These are phyloP conservation scores for Rhingia campestris DNA, from an alignment of 2,888 invertebrate species.

Conservation along the genomic window DNA sequence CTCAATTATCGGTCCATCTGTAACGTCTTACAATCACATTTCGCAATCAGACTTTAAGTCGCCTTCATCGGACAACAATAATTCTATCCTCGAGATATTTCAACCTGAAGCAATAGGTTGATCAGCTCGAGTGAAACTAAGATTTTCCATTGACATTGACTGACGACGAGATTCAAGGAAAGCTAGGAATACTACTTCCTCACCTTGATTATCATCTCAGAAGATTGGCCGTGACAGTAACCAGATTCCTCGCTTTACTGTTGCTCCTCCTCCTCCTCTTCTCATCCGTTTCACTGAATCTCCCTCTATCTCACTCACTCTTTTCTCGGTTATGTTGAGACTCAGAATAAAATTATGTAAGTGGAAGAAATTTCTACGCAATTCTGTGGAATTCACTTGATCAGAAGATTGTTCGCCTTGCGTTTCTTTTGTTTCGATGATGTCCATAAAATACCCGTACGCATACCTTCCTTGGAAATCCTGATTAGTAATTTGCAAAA, in stretches of 20 bases:
- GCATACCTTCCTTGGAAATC: constrained; percentile 34
- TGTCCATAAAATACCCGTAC: constrained; percentile 22
- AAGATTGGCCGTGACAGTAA: constrained; percentile 57
- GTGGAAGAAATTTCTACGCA: constrained; percentile 28
- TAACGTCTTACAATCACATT: background rate
- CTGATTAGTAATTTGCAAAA: constrained; percentile 42
- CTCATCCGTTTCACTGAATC: no score
- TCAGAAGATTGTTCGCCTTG: constrained; percentile 20
- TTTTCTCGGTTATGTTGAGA: constrained; percentile 2
- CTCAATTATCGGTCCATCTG: no score
- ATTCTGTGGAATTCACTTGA: constrained; percentile 26
- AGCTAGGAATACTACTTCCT: constrained; percentile 46
- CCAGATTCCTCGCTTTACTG: constrained; percentile 47
- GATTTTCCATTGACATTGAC: constrained; percentile 57
- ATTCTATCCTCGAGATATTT: constrained; percentile 10
- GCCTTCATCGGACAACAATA: constrained; percentile 11
- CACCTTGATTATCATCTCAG: constrained; percentile 56
- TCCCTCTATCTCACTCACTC: no score
- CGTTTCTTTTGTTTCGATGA: background rate
- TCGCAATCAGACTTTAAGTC: constrained; percentile 46
- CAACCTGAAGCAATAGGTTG: background rate
- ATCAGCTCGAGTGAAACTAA: constrained; percentile 7
- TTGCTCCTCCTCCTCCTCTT: background rate
- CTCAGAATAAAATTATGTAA: constrained; percentile 55
- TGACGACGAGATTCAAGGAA: constrained; percentile 59